These are phyloP conservation scores for Hyles euphorbiae DNA, from an alignment of 1,140 invertebrate genomes.

Conservation along the genomic window DNA sequence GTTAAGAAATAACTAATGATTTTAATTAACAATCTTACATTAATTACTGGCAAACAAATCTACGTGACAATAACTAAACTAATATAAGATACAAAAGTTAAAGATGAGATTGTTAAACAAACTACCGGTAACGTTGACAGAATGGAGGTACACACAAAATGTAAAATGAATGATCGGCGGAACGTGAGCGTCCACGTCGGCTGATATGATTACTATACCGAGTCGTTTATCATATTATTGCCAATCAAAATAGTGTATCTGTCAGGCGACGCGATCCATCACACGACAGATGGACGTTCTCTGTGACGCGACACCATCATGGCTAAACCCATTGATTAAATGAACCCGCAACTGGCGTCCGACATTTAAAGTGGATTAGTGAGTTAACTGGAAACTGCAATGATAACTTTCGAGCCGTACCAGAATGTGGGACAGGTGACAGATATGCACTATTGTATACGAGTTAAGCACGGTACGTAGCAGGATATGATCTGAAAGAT, in stretches of 20 bases:
- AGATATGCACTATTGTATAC: conserved; percentile 1
- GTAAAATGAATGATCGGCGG: conserved; percentile 58
- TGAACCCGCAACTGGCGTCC: conserved; percentile 30
- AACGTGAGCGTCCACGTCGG: conserved; percentile 38
- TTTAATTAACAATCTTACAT: conserved; percentile 41
- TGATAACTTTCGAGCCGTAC: conserved; percentile 44
- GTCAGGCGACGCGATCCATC: conserved; percentile 68
- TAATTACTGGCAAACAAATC: conserved; percentile 33
- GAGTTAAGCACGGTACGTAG: conserved; percentile 7
- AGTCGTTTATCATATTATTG: conserved; percentile 74
- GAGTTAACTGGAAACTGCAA: conserved; percentile 37
- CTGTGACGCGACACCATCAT: conserved; percentile 14
- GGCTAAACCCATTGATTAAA: conserved; percentile 48
- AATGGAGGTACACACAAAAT: conserved; percentile 48
- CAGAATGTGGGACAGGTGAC: conserved; percentile 24
- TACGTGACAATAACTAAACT: conserved; percentile 1
- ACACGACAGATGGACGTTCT: conserved; percentile 43
- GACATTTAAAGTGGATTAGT: conserved; percentile 43
- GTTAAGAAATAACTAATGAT: conserved; percentile 37
- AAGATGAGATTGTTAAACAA: conserved; percentile 16
- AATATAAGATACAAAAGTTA: not conserved
- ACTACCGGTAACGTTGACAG: conserved; percentile 41
- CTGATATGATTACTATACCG: conserved; percentile 63
- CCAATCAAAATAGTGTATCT: conserved; percentile 76
- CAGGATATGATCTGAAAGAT: conserved; percentile 40